Evolutionary conservation across 2,888 invertebrate species (phyloP).

Genomic region (Anarsia innoxiella): DNA sequence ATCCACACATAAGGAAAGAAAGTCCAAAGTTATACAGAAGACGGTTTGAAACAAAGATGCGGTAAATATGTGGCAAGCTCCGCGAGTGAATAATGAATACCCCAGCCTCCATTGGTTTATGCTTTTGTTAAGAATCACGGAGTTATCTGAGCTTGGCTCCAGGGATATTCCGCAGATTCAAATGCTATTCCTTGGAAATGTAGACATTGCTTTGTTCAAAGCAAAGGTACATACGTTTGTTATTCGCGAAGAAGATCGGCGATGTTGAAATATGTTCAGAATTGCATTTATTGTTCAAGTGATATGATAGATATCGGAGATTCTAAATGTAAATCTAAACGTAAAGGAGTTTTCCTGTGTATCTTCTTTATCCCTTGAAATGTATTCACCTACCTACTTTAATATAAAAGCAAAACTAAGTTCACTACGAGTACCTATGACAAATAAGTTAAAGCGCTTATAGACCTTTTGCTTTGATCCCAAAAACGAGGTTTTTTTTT

Average conservation of each 20-base stretch:
- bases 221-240: constrained; percentile 11
- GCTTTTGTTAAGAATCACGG: constrained; percentile 19
- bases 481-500: no score
- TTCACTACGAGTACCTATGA: no score
- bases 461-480: no score
- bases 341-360: no score
- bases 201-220: constrained; percentile 14
- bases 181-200: constrained; percentile 12
- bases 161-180: constrained; percentile 8
- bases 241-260: constrained; percentile 5
- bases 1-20: constrained; percentile 14
- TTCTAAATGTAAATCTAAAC: no score
- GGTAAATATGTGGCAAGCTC: constrained; percentile 38
- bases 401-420: no score
- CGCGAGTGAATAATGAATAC: constrained; percentile 43
- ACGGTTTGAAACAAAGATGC: constrained; percentile 35
- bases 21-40: constrained; percentile 20
- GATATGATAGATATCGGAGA: no score
- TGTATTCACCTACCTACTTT: no score
- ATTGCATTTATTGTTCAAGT: no score
- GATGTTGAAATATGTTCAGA: background rate
- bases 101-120: constrained; percentile 29
- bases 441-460: no score
- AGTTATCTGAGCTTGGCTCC: constrained; percentile 7
- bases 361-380: no score